Evolutionary conservation across 2,113 vertebrate species (phyloP), one percentile per base, ranked within the genome.

Genomic region (Hiodon tergisus): DNA sequence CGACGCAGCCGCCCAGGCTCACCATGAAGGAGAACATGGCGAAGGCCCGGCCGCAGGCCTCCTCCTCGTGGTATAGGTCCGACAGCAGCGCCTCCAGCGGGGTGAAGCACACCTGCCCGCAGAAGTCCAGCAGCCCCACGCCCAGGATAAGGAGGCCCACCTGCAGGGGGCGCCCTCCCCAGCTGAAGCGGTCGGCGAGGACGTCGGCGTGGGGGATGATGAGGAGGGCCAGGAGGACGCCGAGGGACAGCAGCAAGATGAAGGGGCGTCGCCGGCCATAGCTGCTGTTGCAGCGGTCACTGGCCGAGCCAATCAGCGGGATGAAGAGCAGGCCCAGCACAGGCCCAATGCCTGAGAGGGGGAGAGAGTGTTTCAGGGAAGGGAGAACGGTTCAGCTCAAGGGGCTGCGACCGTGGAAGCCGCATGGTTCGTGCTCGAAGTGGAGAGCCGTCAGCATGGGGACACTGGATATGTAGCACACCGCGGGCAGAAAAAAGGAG

Each of bases 21-120:
- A 91, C 87, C 92, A 93, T 93, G 80, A 92, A 92, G 73, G 91
- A 91, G 81, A 92, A 93, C 86, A 90, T 92, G 7, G 91, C 88
- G 1, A 92, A 92, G 71, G 90, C 92, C 65, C 89, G 91, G 47
- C 86, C 71, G 5, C 89, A 93, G 73, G 88, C 89, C 13, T 91
- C 88, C 69, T 86, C 86, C 63, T 87, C 86, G 5, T 78, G 81
- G 53, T 92, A 92, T 68, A 92, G 83, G 79, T 93, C 92, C 0
- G 91, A 92, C 57, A 93, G 74, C 10, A 93, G 86, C 0, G 92
- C 92, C 81, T 93, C 92, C 78, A 93, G 77, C 0, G 90, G 91
- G 0, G 92, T 93, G 82, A 92, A 93, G 77, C 92, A 93, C 59
- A 92, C 87, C 71, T 93, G 92, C 59, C 92, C 89, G 60, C 91